Evolutionary conservation across 2,888 invertebrate genomes (phyloP).

Genomic region (Aporophyla lueneburgensis): DNA sequence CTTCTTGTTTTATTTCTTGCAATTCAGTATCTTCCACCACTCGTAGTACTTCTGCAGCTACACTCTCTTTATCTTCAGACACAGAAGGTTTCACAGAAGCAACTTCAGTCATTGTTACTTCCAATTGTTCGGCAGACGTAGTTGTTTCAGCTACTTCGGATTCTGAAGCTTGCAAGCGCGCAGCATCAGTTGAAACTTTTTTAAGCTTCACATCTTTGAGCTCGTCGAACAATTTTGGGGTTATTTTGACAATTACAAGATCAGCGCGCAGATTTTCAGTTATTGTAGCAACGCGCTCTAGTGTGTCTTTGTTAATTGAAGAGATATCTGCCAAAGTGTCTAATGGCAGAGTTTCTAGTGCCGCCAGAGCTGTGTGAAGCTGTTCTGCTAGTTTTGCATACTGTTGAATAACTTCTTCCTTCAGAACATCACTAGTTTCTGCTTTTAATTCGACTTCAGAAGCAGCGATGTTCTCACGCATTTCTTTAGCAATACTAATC

Average conservation of each 20-base stretch:
- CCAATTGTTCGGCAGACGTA: not conserved
- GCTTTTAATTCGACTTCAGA: slow-evolving; percentile 49
- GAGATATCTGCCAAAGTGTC: slow-evolving; percentile 61
- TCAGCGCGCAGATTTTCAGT: slow-evolving; percentile 62
- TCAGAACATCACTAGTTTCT: slow-evolving; percentile 50
- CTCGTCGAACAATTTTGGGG: slow-evolving; percentile 31
- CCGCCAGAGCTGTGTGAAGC: slow-evolving; percentile 65
- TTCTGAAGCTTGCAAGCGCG: slow-evolving; percentile 11
- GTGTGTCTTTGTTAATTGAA: slow-evolving; percentile 39
- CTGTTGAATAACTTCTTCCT: slow-evolving; percentile 36
- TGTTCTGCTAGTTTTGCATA: slow-evolving; percentile 65
- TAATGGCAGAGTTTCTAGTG: slow-evolving; percentile 60
- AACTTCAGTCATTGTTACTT: not conserved
- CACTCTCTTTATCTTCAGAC: slow-evolving; percentile 4
- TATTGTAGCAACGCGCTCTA: slow-evolving; percentile 57
- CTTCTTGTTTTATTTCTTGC: slow-evolving; percentile 14
- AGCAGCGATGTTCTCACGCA: slow-evolving; percentile 68
- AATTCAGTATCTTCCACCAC: not conserved
- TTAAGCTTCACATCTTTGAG: slow-evolving; percentile 35
- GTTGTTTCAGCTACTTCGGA: slow-evolving; percentile 1
- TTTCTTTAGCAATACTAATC: slow-evolving; percentile 71
- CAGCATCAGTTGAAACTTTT: slow-evolving; percentile 1
- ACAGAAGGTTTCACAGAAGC: not conserved
- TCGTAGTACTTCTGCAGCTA: not conserved
- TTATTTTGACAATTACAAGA: slow-evolving; percentile 46